Conservation (phyloP, 23 tunicate genomes). For the Diplosoma virens region DNA sequence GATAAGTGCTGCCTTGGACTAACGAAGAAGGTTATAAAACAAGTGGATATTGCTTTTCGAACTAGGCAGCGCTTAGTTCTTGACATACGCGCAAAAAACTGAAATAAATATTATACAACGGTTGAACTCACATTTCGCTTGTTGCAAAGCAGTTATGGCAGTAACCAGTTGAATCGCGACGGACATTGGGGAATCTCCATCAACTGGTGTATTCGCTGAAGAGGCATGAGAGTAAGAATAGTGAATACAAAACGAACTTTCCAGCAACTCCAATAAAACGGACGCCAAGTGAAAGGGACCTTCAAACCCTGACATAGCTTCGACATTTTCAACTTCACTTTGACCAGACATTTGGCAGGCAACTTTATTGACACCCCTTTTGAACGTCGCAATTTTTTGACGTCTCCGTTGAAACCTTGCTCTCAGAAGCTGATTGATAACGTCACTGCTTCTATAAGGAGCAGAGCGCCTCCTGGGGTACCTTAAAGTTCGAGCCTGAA, state of each 20-base stretch:
- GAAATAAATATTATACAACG: no score
- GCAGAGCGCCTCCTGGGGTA: no score
- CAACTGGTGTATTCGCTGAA: not conserved
- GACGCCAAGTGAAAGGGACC: slow-evolving; percentile 54
- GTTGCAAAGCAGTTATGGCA: slow-evolving; percentile 70
- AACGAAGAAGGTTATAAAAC: no score
- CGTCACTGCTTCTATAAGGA: no score
- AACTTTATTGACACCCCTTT: not conserved
- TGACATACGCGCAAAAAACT: not conserved
- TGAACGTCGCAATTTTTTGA: not conserved
- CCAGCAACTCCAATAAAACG: slow-evolving; percentile 44
- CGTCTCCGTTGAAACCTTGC: not conserved
- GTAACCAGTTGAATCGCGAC: slow-evolving; percentile 77
- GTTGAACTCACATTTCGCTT: slow-evolving; percentile 34
- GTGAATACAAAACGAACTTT: slow-evolving; percentile 54
- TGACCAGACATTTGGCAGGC: no score
- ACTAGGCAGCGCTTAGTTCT: not conserved
- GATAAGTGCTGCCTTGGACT: no score
- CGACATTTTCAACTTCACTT: not conserved
- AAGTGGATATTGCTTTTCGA: no score
- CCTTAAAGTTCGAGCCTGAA: no score
- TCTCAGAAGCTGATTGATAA: no score
- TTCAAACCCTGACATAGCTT: slow-evolving; percentile 9
- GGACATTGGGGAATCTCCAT: slow-evolving; percentile 75
- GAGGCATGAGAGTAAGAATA: not conserved